Evolutionary conservation across 2,888 invertebrate genomes (phyloP).

Genomic region (Desoria tigrina): DNA sequence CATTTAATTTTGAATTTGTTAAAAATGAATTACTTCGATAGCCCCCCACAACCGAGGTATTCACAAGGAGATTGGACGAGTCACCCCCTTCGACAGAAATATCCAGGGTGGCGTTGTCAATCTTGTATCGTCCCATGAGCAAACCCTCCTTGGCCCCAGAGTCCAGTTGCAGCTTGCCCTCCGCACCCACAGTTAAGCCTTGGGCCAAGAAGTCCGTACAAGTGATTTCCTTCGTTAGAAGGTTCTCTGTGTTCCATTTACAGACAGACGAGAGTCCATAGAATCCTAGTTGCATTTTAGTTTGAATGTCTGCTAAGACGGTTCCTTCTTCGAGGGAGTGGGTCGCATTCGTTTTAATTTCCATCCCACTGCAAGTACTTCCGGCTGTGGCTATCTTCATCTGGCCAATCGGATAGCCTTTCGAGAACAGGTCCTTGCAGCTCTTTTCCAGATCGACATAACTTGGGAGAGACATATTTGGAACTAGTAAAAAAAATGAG

Average conservation of each 20-base stretch:
- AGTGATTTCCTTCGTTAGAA: conserved; percentile 21
- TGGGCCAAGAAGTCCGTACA: conserved; percentile 20
- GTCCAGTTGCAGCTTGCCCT: conserved; percentile 12
- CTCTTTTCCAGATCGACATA: conserved; percentile 27
- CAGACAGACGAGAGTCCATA: conserved; percentile 10
- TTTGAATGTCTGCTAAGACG: neutral
- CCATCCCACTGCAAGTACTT: conserved; percentile 21
- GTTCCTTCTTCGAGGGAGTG: conserved; percentile 3
- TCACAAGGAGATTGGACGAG: conserved; percentile 7
- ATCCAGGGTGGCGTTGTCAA: conserved; percentile 26
- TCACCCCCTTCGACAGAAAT: conserved; percentile 12
- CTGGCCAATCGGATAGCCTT: conserved; percentile 23
- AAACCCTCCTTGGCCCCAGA: conserved; percentile 2
- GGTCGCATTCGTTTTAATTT: conserved; percentile 15
- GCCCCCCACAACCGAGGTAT: conserved; percentile 22
- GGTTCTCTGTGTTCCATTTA: conserved; percentile 36
- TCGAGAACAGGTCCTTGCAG: conserved; percentile 26
- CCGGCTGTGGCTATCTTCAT: conserved; percentile 26
- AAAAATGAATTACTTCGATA: conserved; percentile 13
- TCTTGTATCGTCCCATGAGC: conserved; percentile 19
- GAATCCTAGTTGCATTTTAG: neutral
- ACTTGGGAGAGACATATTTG: conserved; percentile 21
- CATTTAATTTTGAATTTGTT: no score
- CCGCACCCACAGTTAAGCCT: conserved; percentile 20
- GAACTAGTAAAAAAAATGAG: no score